Conservation (phyloP, 1,140 invertebrate genomes). For the Geopemphigus sp. region DNA sequence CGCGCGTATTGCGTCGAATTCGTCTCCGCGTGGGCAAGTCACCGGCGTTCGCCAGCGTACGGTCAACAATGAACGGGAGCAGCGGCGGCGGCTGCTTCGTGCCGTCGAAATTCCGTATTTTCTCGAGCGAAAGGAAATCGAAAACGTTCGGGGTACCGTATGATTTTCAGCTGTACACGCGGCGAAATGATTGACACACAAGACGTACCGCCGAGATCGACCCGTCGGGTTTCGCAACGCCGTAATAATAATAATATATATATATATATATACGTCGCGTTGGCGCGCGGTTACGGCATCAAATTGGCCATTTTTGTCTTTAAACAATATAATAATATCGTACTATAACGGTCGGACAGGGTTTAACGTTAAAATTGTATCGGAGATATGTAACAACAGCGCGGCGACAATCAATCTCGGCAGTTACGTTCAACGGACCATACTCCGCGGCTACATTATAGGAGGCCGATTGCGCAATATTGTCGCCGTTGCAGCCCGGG, state of each 20-base stretch:
- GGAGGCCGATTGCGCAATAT: conserved; percentile 24
- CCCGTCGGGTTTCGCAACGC: too few species aligned
- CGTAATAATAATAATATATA: too few species aligned
- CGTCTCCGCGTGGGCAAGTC: too few species aligned
- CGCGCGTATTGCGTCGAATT: too few species aligned
- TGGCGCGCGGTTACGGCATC: conserved; percentile 25
- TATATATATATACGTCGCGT: not conserved
- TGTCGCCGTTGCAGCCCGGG: not conserved
- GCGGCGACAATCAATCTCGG: conserved; percentile 22
- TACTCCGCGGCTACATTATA: not conserved
- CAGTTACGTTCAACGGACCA: conserved; percentile 42
- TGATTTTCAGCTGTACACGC: too few species aligned
- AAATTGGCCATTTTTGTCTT: conserved; percentile 40
- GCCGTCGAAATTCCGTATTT: too few species aligned
- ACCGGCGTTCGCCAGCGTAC: too few species aligned
- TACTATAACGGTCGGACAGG: conserved; percentile 24
- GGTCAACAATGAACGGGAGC: too few species aligned
- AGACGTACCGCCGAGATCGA: too few species aligned
- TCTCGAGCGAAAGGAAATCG: too few species aligned
- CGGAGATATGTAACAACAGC: conserved; percentile 13
- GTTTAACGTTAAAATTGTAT: conserved; percentile 43
- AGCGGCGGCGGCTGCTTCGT: too few species aligned
- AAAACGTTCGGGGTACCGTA: too few species aligned
- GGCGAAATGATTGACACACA: not conserved
- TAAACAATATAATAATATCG: not conserved